These are phyloP conservation scores for Nebria salina DNA, from an alignment of 2,888 invertebrate genomes.

Conservation along the genomic window DNA sequence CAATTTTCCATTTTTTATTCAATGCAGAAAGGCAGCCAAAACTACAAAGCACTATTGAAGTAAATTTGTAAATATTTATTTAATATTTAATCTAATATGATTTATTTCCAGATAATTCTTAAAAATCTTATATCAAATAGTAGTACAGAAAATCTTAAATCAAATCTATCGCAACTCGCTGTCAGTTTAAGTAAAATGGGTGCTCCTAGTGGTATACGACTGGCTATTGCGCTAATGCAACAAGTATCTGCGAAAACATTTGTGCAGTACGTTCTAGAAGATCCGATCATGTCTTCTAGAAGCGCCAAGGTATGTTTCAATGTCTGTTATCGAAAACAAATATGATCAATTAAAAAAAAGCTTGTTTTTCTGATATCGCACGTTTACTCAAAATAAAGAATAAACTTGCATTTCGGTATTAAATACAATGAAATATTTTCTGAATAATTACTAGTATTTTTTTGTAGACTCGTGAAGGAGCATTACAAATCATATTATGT, in stretches of 20 bases:
- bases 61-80: slow-evolving; percentile 46
- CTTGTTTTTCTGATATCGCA: no score
- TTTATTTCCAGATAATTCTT: slow-evolving; percentile 55
- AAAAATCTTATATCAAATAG: slow-evolving; percentile 29
- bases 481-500: slow-evolving; percentile 79
- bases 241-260: slow-evolving; percentile 63
- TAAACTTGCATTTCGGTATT: no score
- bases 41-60: slow-evolving; percentile 54
- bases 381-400: no score
- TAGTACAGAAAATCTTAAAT: slow-evolving; percentile 56
- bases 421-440: no score
- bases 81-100: slow-evolving; percentile 7
- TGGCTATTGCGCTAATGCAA: slow-evolving; percentile 65
- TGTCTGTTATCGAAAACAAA: no score
- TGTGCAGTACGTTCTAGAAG: slow-evolving; percentile 51
- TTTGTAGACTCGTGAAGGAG: slow-evolving; percentile 69
- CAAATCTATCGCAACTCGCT: slow-evolving; percentile 61
- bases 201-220: slow-evolving; percentile 63
- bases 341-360: no score
- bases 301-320: slow-evolving; percentile 52
- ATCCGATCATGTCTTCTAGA: slow-evolving; percentile 53
- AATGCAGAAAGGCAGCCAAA: slow-evolving; percentile 69
- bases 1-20: slow-evolving; percentile 71
- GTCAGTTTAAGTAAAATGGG: slow-evolving; percentile 63
- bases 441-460: background rate